Conservation (phyloP, 2,113 vertebrate genomes). For the Nicator chloris region DNA sequence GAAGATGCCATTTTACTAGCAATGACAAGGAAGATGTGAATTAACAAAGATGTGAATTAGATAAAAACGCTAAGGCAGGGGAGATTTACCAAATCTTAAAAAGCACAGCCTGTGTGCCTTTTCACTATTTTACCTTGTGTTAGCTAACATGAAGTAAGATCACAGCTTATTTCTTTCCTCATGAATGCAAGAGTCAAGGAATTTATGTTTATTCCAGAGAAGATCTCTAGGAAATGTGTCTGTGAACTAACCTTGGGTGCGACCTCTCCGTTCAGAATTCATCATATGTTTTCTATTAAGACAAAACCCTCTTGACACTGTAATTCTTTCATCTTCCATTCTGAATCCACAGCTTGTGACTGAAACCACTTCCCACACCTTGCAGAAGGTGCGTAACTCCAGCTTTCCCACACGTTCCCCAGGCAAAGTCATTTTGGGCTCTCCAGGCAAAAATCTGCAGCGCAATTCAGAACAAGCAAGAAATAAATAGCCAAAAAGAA, state of each 20-base stretch:
- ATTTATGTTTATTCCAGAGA: not conserved
- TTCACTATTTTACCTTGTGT: not conserved
- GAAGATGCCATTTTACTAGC: not conserved
- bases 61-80: not conserved
- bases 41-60: not conserved
- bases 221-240: not conserved
- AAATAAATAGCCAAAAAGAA: not conserved
- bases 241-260: not conserved
- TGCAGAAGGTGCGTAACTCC: slow-evolving; percentile 41
- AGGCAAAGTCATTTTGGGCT: slow-evolving; percentile 7
- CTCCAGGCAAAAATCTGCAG: slow-evolving; percentile 9
- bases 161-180: not conserved
- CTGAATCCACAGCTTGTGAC: not conserved
- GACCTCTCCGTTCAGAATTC: not conserved
- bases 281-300: not conserved
- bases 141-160: not conserved
- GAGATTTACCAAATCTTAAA: not conserved
- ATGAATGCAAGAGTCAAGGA: not conserved
- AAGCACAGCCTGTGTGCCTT: not conserved
- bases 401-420: not conserved
- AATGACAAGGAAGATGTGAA: not conserved
- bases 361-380: slow-evolving; percentile 47
- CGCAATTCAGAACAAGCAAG: not conserved
- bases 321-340: not conserved
- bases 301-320: not conserved